phyloP scores from a whole-genome alignment of 2,888 invertebrate genomes.

The Nephrotoma flavescens region DNA sequence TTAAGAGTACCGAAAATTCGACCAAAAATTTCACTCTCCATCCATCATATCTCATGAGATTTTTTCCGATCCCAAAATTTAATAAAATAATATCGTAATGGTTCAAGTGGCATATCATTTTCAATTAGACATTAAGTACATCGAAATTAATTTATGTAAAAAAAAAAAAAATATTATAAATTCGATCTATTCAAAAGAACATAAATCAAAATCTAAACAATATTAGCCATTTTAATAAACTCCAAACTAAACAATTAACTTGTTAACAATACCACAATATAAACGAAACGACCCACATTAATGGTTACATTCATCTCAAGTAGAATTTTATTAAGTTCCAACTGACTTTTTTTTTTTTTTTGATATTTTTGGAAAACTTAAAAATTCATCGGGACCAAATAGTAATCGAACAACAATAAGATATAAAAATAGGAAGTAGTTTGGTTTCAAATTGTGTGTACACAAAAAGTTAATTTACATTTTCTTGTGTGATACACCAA shows the following conservation, averaged over 20 bases:
- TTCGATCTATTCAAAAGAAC: not conserved
- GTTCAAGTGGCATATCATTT: not conserved
- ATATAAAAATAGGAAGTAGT: not conserved
- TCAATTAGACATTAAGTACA: constrained; percentile 1
- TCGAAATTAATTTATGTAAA: not conserved
- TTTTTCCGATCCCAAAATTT: not conserved
- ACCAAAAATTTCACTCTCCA: not conserved
- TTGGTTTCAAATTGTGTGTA: not conserved
- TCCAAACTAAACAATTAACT: not conserved
- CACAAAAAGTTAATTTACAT: not conserved
- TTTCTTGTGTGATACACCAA: not conserved
- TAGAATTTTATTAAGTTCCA: not conserved
- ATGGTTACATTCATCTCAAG: not conserved
- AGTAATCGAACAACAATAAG: not conserved
- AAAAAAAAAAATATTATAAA: not conserved
- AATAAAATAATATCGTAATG: not conserved
- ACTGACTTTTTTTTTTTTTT: not conserved
- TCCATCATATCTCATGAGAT: not conserved
- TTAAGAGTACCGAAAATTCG: not conserved
- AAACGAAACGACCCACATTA: not conserved
- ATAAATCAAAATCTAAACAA: not conserved
- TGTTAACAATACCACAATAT: not conserved
- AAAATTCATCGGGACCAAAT: not conserved
- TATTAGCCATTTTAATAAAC: not conserved
- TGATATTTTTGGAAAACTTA: not conserved